Percentiles rank a stretch among this genome's conserved stretches.
Evolutionary conservation across 2,113 vertebrate genomes (phyloP).

Genomic region (Pycnonotus jocosus): DNA sequence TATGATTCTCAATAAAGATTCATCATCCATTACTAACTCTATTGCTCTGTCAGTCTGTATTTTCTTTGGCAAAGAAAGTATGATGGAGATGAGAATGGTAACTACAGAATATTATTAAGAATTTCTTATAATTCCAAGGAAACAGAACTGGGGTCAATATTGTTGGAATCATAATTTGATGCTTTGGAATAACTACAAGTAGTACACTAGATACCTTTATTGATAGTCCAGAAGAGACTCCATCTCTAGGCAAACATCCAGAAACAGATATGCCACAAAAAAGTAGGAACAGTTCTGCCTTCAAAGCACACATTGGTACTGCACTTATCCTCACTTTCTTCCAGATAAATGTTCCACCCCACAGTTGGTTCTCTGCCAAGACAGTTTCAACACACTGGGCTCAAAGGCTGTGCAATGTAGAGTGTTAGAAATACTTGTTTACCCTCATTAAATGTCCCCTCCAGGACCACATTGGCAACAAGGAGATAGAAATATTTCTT

Average conservation of each 20-base stretch:
- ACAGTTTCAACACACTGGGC: constrained; percentile 7
- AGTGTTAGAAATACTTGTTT: constrained; percentile 42
- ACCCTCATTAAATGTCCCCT: background rate
- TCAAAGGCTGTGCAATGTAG: background rate
- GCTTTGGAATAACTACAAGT: background rate
- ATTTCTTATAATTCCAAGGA: background rate
- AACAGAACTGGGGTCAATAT: background rate
- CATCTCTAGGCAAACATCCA: background rate
- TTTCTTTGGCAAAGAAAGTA: constrained; percentile 7
- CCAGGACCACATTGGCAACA: background rate
- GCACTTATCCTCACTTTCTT: background rate
- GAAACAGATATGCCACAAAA: background rate
- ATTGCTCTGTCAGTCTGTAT: background rate
- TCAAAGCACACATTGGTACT: background rate
- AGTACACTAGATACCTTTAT: background rate
- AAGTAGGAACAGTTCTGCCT: background rate
- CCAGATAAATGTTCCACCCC: constrained; percentile 9
- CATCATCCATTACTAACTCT: background rate
- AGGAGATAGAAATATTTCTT: background rate
- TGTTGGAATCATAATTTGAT: background rate
- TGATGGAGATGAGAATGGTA: background rate
- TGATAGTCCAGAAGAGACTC: background rate
- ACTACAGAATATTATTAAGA: background rate
- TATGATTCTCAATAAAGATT: background rate
- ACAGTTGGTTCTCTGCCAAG: background rate